Evolutionary conservation across 2,797 vertebrate genomes (phyloP).

Genomic region (Galago senegalensis): DNA sequence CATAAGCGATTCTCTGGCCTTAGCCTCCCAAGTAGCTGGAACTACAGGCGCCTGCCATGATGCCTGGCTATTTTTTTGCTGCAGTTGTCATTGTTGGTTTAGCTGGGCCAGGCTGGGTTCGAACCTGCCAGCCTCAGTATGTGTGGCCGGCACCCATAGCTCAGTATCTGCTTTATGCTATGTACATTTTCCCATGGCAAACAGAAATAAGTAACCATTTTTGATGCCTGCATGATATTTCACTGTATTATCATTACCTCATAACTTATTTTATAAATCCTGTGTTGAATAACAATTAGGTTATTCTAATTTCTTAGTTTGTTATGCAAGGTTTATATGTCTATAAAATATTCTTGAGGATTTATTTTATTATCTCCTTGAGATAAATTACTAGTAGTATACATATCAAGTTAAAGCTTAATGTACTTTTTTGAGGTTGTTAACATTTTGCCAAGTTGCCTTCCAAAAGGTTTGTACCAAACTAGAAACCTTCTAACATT

Average conservation of each 20-base stretch:
- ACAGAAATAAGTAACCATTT: background rate
- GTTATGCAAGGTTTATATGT: background rate
- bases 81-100: no score
- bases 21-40: no score
- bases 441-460: background rate
- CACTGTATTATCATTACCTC: background rate
- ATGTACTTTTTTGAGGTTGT: background rate
- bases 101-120: no score
- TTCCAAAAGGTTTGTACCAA: background rate
- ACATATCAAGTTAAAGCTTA: conserved; percentile 17
- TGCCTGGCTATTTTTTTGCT: no score
- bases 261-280: conserved; percentile 37
- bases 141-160: no score
- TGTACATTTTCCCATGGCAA: background rate
- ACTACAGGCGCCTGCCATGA: no score
- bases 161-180: background rate
- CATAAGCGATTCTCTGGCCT: no score
- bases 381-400: background rate
- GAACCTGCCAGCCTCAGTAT: no score
- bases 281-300: background rate
- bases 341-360: conserved; percentile 32
- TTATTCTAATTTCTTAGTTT: conserved; percentile 49
- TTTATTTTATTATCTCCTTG: background rate
- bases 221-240: background rate
- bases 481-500: background rate